Evolutionary conservation across 2,113 vertebrate genomes (phyloP).

Genomic region (Ctenomys sociabilis): DNA sequence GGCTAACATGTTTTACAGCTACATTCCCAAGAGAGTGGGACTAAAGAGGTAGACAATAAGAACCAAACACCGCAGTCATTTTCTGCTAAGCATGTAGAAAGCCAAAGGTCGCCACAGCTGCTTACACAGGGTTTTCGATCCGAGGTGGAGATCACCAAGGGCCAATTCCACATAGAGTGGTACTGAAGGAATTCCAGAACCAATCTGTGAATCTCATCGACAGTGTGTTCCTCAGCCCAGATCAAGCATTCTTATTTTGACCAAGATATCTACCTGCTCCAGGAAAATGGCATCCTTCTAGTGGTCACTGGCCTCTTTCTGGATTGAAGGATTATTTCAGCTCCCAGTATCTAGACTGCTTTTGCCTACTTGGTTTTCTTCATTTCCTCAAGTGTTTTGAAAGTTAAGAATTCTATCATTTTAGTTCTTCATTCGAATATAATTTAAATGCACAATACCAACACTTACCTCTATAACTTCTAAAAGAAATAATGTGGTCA

Average conservation of each 20-base stretch:
- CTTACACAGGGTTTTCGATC: not conserved
- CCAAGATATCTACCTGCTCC: too few relatives aligned
- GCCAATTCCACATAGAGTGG: not conserved
- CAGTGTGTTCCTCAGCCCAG: fast-evolving
- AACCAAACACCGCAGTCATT: not conserved
- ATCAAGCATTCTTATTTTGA: not conserved
- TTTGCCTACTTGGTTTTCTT: not conserved
- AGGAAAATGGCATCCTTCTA: not conserved
- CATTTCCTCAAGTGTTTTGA: not conserved
- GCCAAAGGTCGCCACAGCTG: not conserved
- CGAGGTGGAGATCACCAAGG: not conserved
- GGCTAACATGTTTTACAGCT: not conserved
- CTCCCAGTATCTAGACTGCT: not conserved
- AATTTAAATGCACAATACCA: not conserved
- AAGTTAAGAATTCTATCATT: not conserved
- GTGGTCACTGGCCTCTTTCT: not conserved
- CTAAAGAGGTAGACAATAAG: not conserved
- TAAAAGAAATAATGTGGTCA: not conserved
- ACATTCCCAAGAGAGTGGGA: not conserved
- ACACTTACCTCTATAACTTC: not conserved
- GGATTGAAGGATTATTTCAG: not conserved
- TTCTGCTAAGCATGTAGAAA: not conserved
- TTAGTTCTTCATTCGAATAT: not conserved
- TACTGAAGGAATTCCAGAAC: not conserved
- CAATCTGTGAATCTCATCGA: not conserved